Conservation (phyloP, 2,888 invertebrate genomes). For the Harmothoe impar region DNA sequence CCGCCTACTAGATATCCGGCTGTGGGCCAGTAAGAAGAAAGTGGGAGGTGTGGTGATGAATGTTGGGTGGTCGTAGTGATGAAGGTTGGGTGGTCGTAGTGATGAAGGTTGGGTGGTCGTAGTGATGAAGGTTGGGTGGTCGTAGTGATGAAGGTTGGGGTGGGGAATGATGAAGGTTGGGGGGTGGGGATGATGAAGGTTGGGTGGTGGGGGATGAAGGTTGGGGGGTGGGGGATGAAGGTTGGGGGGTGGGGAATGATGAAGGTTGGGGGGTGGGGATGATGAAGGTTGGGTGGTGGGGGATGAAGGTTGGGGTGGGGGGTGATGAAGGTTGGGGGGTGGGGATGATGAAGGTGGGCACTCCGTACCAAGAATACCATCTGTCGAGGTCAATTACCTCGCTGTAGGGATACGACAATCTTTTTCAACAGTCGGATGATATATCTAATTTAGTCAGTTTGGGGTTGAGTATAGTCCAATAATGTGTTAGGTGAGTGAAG, state of each 20-base stretch:
- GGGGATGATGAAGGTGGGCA: too few relatives aligned
- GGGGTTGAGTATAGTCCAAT: too few relatives aligned
- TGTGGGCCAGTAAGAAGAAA: not conserved
- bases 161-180: not conserved
- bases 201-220: not conserved
- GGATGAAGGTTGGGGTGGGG: not conserved
- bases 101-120: not conserved
- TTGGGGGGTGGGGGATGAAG: not conserved
- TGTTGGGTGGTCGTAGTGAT: not conserved
- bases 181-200: not conserved
- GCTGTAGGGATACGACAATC: too few relatives aligned
- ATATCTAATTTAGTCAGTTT: too few relatives aligned
- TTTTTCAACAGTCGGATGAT: too few relatives aligned
- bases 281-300: too few relatives aligned
- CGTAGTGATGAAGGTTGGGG: not conserved
- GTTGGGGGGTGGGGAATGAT: not conserved
- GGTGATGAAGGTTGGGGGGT: not conserved
- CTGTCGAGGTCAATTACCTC: too few relatives aligned
- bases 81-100: not conserved
- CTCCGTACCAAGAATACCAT: too few relatives aligned
- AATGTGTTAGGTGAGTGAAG: too few relatives aligned
- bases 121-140: not conserved
- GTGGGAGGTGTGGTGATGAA: not conserved
- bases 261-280: not conserved
- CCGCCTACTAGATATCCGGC: not conserved